Conservation (phyloP, 2,113 vertebrate genomes). For the Pedetes capensis region DNA sequence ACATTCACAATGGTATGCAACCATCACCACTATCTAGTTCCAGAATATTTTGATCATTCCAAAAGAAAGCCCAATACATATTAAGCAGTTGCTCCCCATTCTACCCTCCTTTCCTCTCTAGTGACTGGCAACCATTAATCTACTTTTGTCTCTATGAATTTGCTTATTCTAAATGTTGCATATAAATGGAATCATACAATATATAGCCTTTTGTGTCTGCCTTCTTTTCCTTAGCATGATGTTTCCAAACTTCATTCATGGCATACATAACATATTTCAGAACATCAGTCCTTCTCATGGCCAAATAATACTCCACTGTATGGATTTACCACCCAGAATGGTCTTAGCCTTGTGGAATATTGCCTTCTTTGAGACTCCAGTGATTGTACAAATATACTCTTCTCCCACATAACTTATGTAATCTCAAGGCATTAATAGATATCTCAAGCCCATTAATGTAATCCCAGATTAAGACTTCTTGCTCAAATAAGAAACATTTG, state of each 20-base stretch:
- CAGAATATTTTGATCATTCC: neutral
- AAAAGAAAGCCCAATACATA: neutral
- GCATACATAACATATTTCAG: neutral
- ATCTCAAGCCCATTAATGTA: neutral
- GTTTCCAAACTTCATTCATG: neutral
- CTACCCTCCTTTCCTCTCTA: neutral
- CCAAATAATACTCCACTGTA: neutral
- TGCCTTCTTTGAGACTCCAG: neutral
- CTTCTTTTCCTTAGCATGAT: neutral
- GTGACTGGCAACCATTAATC: neutral
- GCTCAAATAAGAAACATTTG: neutral
- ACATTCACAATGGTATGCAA: neutral
- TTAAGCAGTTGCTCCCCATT: neutral
- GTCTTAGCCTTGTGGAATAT: neutral
- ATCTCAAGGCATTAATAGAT: neutral
- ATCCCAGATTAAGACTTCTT: neutral
- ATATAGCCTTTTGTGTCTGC: neutral
- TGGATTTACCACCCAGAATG: neutral
- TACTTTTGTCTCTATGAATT: neutral
- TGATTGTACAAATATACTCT: neutral
- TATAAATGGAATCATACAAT: neutral
- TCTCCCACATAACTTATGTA: neutral
- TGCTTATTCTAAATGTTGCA: neutral
- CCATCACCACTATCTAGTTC: neutral
- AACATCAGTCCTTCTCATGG: neutral